Conservation (phyloP, 2,888 invertebrate species). For the Marasmarcha lunaedactyla region DNA sequence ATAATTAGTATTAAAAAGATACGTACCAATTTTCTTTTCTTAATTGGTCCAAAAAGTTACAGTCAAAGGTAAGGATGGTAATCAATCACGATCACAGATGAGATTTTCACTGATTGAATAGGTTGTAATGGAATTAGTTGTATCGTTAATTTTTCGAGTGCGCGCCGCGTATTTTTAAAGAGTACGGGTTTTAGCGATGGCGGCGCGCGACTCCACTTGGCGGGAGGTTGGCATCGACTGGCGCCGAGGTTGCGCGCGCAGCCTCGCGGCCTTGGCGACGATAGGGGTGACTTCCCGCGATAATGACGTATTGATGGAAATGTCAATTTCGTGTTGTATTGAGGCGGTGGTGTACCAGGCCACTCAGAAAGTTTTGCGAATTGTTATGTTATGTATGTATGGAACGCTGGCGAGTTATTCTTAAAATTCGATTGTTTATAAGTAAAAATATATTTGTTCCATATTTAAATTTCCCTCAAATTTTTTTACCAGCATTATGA, state of each 20-base stretch:
- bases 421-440: too few relatives aligned
- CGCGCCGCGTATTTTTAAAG: constrained; percentile 20
- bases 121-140: constrained; percentile 8
- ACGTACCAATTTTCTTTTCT: neutral
- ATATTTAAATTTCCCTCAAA: too few relatives aligned
- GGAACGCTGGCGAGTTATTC: too few relatives aligned
- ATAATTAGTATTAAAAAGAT: neutral
- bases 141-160: constrained; percentile 15
- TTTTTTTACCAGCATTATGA: too few relatives aligned
- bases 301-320: constrained; percentile 13
- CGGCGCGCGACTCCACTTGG: constrained; percentile 43
- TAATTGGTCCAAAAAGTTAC: neutral
- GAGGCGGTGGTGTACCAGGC: too few relatives aligned
- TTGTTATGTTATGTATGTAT: too few relatives aligned
- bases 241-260: constrained; percentile 34
- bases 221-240: constrained; percentile 56
- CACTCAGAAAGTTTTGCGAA: too few relatives aligned
- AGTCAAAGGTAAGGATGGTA: neutral
- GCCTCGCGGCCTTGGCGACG: constrained; percentile 28
- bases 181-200: constrained; percentile 16
- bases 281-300: constrained; percentile 21
- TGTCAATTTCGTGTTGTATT: too few relatives aligned
- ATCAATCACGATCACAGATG: neutral
- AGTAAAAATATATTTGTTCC: too few relatives aligned
- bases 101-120: constrained; percentile 6